Percentiles rank a stretch among this genome's conserved stretches.
These are phyloP conservation scores for Gallinago stenura DNA, from an alignment of 2,797 vertebrate species.

Conservation along the genomic window DNA sequence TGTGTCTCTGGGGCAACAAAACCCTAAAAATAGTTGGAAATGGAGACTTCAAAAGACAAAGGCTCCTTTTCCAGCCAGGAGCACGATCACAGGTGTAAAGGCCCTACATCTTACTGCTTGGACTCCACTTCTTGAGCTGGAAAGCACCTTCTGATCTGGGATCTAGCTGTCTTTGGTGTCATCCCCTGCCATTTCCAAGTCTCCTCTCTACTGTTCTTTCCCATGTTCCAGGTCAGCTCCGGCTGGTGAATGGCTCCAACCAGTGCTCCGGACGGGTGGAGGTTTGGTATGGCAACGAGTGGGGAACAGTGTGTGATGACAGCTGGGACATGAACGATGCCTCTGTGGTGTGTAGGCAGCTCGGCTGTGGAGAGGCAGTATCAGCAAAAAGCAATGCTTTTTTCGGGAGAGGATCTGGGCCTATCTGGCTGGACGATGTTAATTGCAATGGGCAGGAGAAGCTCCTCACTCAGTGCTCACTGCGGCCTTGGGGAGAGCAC, in stretches of 20 bases:
- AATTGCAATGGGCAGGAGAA: conserved; percentile 55
- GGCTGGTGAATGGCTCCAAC: background rate
- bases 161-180: background rate
- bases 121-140: background rate
- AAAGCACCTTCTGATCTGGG: background rate
- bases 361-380: conserved; percentile 65
- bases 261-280: background rate
- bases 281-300: background rate
- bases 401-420: conserved; percentile 59
- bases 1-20: background rate
- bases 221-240: conserved; percentile 6
- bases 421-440: conserved; percentile 68
- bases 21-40: background rate
- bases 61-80: background rate
- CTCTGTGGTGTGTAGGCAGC: conserved; percentile 76
- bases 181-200: background rate
- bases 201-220: background rate
- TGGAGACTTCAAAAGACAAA: background rate
- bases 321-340: conserved; percentile 57
- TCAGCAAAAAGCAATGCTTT: conserved; percentile 24
- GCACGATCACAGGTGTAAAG: background rate
- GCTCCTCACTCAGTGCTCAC: conserved; percentile 45
- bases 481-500: conserved; percentile 34
- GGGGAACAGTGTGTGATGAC: conserved; percentile 33
- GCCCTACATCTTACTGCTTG: background rate